Evolutionary conservation across 2,888 invertebrate genomes (phyloP), one percentile per base, ranked within the genome.

Genomic region (Agrotis puta): DNA sequence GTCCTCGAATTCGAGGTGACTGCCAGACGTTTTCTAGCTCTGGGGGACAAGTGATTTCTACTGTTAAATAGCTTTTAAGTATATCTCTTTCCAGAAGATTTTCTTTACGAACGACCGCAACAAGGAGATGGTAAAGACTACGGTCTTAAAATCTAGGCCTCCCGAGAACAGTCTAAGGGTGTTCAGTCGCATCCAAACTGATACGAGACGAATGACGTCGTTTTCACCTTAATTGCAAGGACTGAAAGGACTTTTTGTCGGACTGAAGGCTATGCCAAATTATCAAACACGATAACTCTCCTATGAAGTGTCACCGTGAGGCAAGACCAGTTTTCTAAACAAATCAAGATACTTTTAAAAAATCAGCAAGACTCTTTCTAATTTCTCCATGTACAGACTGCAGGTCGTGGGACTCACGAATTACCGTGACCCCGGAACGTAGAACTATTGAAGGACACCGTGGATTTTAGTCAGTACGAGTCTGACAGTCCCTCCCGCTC

Each of bases 361-460:
- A 33, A 18, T 14, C 6, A 67, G 22, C 27, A 16, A 22, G 3
- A n/a, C n/a, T 7, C 7, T 43, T 11, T 33, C 48, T 51, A 6
- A n/a, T 24, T 45, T 59, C 33, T 4, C n/a, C 16, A 57, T n/a
- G 14, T 74, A 69, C 14, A 9, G 39, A 13, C 57, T 39, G 18
- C 7, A 24, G n/a, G n/a, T n/a, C n/a, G n/a, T n/a, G n/a, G n/a
- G n/a, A n/a, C n/a, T n/a, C n/a, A n/a, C n/a, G n/a, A n/a, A n/a
- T n/a, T n/a, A n/a, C n/a, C n/a, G n/a, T n/a, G n/a, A n/a, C n/a
- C n/a, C n/a, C n/a, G n/a, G n/a, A n/a, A n/a, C n/a, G n/a, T n/a
- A n/a, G n/a, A n/a, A n/a, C n/a, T n/a, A n/a, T n/a, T n/a, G n/a
- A n/a, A n/a, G n/a, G n/a, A n/a, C n/a, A n/a, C n/a, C n/a, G n/a